phyloP scores from a whole-genome alignment of 1,140 invertebrate species.

The Cydia pomonella region DNA sequence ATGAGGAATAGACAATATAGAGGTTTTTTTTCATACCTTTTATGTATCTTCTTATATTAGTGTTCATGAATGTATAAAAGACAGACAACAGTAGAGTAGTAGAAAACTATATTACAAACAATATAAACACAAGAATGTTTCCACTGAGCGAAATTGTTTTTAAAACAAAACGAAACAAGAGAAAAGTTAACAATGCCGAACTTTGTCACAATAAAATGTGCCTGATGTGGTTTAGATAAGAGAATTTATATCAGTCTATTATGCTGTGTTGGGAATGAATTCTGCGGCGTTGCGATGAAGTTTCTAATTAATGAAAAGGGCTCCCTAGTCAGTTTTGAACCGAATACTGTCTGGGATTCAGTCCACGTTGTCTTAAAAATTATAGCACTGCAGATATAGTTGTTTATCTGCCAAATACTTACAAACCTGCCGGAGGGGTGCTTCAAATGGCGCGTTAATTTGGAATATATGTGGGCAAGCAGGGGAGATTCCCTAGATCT shows the following conservation, averaged over 20 bases:
- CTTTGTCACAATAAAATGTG: constrained; percentile 50
- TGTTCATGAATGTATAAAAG: no score
- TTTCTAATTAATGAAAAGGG: constrained; percentile 54
- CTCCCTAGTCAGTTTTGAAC: constrained; percentile 31
- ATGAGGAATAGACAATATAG: no score
- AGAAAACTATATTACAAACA: neutral
- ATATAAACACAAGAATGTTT: neutral
- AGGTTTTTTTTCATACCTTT: no score
- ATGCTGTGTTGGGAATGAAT: constrained; percentile 40
- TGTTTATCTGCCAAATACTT: neutral
- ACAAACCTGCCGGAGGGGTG: neutral
- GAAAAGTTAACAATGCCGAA: constrained; percentile 37
- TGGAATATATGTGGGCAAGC: no score
- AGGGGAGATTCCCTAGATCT: no score
- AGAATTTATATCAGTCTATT: constrained; percentile 34
- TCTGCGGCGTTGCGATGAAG: constrained; percentile 47
- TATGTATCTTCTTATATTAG: no score
- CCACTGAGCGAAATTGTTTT: constrained; percentile 9
- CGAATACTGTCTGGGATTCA: constrained; percentile 11
- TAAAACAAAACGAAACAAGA: constrained; percentile 29
- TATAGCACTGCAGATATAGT: neutral
- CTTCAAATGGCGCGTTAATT: neutral
- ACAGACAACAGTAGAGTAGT: no score
- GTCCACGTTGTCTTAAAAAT: neutral
- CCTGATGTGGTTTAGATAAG: constrained; percentile 50